Evolutionary conservation across 2,888 invertebrate species (phyloP).

Genomic region (Heliothis peltigera): DNA sequence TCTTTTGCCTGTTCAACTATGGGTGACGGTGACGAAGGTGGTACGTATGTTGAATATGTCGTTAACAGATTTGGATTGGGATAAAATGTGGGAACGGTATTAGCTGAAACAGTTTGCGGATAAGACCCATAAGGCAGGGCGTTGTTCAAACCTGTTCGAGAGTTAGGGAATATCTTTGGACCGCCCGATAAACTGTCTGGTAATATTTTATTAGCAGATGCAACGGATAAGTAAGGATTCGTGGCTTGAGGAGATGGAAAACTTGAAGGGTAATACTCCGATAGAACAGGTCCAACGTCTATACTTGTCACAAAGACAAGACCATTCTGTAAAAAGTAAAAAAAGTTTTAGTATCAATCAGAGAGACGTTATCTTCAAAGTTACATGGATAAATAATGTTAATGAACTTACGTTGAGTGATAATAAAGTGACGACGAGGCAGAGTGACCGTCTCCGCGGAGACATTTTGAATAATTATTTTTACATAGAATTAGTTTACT

Average conservation of each 20-base stretch:
- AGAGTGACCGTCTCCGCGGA: conserved; percentile 67
- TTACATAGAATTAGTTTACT: conserved; percentile 69
- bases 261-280: conserved; percentile 27
- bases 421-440: conserved; percentile 64
- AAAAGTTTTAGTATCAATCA: conserved; percentile 28
- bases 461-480: conserved; percentile 72
- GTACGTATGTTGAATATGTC: conserved; percentile 5
- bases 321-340: conserved; percentile 59
- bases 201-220: conserved; percentile 15
- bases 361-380: conserved; percentile 13
- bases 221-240: conserved; percentile 22
- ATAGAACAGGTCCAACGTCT: conserved; percentile 39
- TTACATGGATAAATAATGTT: conserved; percentile 38
- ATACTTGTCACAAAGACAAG: conserved; percentile 35
- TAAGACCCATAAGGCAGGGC: background rate
- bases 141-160: conserved; percentile 28
- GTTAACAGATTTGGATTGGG: conserved; percentile 5
- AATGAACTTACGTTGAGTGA: conserved; percentile 69
- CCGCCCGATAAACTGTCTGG: conserved; percentile 18
- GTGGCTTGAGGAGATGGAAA: conserved; percentile 21
- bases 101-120: conserved; percentile 23
- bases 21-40: conserved; percentile 2
- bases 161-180: conserved; percentile 29
- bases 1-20: conserved; percentile 1
- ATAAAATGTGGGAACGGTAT: conserved; percentile 20